Percentiles rank a stretch among this genome's conserved stretches.
Conservation (phyloP, 2,888 invertebrate species). For the Sicus ferrugineus region DNA sequence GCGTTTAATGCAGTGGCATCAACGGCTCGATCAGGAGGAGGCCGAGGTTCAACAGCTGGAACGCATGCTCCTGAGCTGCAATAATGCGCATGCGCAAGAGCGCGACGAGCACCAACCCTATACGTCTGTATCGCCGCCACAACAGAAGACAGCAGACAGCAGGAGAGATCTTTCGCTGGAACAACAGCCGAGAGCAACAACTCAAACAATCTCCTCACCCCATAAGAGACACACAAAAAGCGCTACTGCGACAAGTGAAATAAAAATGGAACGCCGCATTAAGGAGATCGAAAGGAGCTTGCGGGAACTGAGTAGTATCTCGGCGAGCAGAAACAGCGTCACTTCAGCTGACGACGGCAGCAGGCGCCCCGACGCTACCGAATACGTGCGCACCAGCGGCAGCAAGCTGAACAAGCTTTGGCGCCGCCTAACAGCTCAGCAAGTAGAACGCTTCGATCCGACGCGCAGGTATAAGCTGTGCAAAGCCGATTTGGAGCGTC, state of each 20-base stretch:
- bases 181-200: background rate
- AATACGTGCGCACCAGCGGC: conserved; percentile 56
- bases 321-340: conserved; percentile 37
- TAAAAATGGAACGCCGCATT: conserved; percentile 52
- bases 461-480: conserved; percentile 61
- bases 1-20: conserved; percentile 67
- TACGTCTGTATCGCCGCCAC: conserved; percentile 1
- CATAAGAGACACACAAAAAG: conserved; percentile 27
- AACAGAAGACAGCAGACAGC: conserved; percentile 11
- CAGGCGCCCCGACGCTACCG: conserved; percentile 33
- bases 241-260: conserved; percentile 37
- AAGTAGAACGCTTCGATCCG: conserved; percentile 61
- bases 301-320: conserved; percentile 51
- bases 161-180: background rate
- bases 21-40: conserved; percentile 67
- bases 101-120: conserved; percentile 29
- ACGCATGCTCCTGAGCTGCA: conserved; percentile 52
- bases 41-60: conserved; percentile 66
- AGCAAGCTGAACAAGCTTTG: conserved; percentile 65
- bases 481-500: conserved; percentile 61
- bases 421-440: conserved; percentile 64
- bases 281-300: conserved; percentile 57
- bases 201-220: background rate
- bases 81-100: conserved; percentile 46
- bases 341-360: background rate